A percentile compares a stretch with the other conserved stretches of the same genome.
phyloP scores from a whole-genome alignment of 2,888 invertebrate genomes.

The Caenorhabditis sp. region DNA sequence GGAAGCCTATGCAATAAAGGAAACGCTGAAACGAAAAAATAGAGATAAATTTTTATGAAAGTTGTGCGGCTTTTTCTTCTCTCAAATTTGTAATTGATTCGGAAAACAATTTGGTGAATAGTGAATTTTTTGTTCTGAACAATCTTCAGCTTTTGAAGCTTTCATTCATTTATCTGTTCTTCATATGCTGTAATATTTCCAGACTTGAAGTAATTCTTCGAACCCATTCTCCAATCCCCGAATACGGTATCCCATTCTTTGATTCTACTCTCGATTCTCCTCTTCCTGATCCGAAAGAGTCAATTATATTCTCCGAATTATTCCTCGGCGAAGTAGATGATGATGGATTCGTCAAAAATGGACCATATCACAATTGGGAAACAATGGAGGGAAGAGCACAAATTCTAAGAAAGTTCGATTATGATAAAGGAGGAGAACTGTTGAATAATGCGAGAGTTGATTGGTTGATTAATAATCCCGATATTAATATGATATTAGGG shows the following conservation, averaged over 20 bases:
- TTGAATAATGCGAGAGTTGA: slow-evolving; percentile 61
- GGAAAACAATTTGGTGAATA: too few species aligned
- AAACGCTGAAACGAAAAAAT: too few species aligned
- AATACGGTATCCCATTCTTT: slow-evolving; percentile 72
- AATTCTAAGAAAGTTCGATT: slow-evolving; percentile 40
- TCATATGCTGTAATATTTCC: too few species aligned
- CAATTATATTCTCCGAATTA: slow-evolving; percentile 70
- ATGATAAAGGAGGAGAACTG: slow-evolving; percentile 57
- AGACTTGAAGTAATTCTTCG: slow-evolving; percentile 63
- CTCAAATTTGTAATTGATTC: too few species aligned
- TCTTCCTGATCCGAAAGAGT: slow-evolving; percentile 70
- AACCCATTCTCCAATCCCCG: slow-evolving; percentile 55
- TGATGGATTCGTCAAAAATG: slow-evolving; percentile 69
- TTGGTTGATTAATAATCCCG: slow-evolving; percentile 45
- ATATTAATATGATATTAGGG: slow-evolving; percentile 47
- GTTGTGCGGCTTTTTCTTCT: too few species aligned
- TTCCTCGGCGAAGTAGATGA: slow-evolving; percentile 70
- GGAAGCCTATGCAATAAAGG: too few species aligned
- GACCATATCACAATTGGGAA: slow-evolving; percentile 71
- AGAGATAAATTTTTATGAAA: too few species aligned
- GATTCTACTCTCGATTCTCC: slow-evolving; percentile 71
- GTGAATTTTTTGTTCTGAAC: too few species aligned
- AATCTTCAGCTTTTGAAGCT: too few species aligned
- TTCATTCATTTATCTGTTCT: too few species aligned
- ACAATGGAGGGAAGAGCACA: slow-evolving; percentile 63